Conservation (phyloP, 1,140 invertebrate genomes). For the Chlorops oryzae region DNA sequence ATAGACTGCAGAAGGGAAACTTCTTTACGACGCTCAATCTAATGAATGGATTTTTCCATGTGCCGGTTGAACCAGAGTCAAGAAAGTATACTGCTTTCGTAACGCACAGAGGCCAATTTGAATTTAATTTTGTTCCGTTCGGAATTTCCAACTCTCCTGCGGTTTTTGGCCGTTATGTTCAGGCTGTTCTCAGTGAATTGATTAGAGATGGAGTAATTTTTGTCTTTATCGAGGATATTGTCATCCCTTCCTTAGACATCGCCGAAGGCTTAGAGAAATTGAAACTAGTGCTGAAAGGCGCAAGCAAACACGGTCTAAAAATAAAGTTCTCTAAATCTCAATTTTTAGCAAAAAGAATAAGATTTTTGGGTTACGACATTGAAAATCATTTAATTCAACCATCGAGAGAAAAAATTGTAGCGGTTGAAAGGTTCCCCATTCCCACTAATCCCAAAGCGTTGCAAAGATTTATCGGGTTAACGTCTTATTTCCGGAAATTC, state of each 20-base stretch:
- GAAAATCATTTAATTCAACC: conserved; percentile 21
- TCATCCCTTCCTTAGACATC: background rate
- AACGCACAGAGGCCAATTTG: conserved; percentile 4
- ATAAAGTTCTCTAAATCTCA: conserved; percentile 12
- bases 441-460: background rate
- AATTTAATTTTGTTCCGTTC: conserved; percentile 2
- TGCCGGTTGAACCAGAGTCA: background rate
- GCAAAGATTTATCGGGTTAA: conserved; percentile 12
- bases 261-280: background rate
- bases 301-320: background rate
- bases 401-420: conserved; percentile 23
- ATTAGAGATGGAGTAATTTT: conserved; percentile 1
- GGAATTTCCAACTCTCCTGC: conserved; percentile 7
- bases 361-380: conserved; percentile 10
- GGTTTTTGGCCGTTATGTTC: background rate
- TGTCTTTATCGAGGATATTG: conserved; percentile 7
- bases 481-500: conserved; percentile 12
- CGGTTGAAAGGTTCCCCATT: conserved; percentile 18
- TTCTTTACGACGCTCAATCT: conserved; percentile 20
- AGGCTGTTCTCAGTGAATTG: background rate
- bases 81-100: conserved; percentile 7
- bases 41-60: conserved; percentile 11
- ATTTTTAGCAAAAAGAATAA: conserved; percentile 5
- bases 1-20: conserved; percentile 14
- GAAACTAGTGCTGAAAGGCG: conserved; percentile 3